Conservation (phyloP, 2,888 invertebrate species). For the Ligdia adustata region DNA sequence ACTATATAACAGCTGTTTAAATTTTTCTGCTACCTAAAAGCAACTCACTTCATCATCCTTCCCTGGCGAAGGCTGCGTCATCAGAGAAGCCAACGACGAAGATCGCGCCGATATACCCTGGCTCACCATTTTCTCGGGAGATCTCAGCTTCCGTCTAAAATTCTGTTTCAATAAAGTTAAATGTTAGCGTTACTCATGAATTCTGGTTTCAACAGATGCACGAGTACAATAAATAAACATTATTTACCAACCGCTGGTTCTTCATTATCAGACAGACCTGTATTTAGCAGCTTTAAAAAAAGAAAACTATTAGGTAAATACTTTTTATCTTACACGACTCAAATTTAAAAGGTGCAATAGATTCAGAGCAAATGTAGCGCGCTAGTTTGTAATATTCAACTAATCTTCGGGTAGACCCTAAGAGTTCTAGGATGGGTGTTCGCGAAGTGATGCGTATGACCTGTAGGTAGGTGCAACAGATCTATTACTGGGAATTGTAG, state of each 20-base stretch:
- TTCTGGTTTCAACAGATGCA: not conserved
- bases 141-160: slow-evolving; percentile 85
- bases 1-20: too few species aligned
- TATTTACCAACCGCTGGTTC: slow-evolving; percentile 71
- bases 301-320: too few species aligned
- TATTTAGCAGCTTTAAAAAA: slow-evolving; percentile 62
- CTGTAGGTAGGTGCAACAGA: too few species aligned
- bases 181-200: not conserved
- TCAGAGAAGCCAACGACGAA: slow-evolving; percentile 73
- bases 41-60: slow-evolving; percentile 54
- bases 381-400: too few species aligned
- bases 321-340: too few species aligned
- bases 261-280: slow-evolving; percentile 75
- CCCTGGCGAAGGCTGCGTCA: slow-evolving; percentile 62
- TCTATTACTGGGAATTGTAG: too few species aligned
- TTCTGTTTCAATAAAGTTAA: slow-evolving; percentile 72
- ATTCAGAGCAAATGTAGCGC: too few species aligned
- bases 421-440: too few species aligned
- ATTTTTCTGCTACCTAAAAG: not conserved
- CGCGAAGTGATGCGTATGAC: too few species aligned
- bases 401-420: too few species aligned
- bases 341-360: too few species aligned
- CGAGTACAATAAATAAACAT: slow-evolving; percentile 6
- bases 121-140: slow-evolving; percentile 77
- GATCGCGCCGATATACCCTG: slow-evolving; percentile 70